Evolutionary conservation across 1,140 invertebrate genomes (phyloP), one percentile per base, ranked within the genome.

Genomic region (Ceratina australensis): DNA sequence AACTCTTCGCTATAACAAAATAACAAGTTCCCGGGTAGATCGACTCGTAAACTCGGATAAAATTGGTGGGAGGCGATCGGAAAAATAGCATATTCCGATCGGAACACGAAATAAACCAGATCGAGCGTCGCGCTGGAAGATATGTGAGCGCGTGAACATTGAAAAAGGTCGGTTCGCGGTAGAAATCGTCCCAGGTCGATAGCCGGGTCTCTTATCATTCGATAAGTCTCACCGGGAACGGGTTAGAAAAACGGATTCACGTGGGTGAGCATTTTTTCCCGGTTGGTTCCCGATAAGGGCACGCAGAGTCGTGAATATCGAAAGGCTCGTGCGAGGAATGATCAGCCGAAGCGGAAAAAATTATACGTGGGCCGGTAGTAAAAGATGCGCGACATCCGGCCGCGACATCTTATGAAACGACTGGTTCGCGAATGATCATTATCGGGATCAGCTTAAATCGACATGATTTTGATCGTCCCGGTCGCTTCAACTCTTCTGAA

Each of bases 351-450:
- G 3, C 16, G 50, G 0, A 20, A 76, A 76, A 76, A 60, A 33
- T 33, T 0, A 15, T 76, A 76, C 74, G 74, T 76, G 74, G 74
- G 74, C 49, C 66, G 74, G 66, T 71, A 61, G 74, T 76, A 76
- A 76, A 76, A 71, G 74, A 76, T 69, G 66, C 74, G 47, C 26
- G 24, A 76, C 57, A 57, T 69, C 66, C 74, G 22, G 26, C 42
- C n/a, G 24, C 13, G 15, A 26, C 33, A 16, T 24, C 63, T 20
- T 16, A 42, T 47, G 64, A 59, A 50, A 68, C 73, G 73, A 54
- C n/a, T 24, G 18, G 8, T 12, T 50, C n/a, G 0, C 8, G n/a
- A 20, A 60, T 15, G 10, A 69, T 76, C 18, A 20, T 3, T 16
- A n/a, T 18, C 52, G 52, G 1, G 20, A 50, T 60, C 47, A 3